phyloP scores from a whole-genome alignment of 2,797 vertebrate genomes.

The Lepus oiostolus region DNA sequence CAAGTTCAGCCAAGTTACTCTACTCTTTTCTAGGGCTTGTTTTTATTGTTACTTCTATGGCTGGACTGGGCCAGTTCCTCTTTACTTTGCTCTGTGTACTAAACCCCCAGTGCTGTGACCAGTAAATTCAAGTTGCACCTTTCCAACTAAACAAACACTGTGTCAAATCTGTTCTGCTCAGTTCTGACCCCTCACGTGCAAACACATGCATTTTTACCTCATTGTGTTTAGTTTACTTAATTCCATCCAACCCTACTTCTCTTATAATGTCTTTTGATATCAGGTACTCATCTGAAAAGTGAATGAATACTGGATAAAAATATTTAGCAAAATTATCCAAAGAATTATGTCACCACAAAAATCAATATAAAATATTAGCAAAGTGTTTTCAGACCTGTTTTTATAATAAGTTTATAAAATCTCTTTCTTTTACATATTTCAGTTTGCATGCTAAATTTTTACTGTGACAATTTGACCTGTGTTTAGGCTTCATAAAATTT shows the following conservation, averaged over 20 bases:
- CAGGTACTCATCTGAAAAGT: neutral
- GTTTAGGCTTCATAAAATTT: slow-evolving; percentile 25
- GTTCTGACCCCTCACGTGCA: neutral
- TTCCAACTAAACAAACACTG: neutral
- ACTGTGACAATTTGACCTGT: neutral
- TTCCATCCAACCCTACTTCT: neutral
- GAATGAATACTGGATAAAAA: neutral
- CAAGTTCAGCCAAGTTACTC: neutral
- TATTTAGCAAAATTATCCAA: neutral
- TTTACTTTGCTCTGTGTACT: neutral
- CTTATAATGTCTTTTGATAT: neutral
- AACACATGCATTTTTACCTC: neutral
- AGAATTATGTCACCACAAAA: neutral
- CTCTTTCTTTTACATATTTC: neutral
- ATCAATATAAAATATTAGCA: slow-evolving; percentile 10
- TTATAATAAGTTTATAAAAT: neutral
- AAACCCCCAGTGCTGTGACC: neutral
- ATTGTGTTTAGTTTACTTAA: neutral
- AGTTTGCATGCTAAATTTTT: neutral
- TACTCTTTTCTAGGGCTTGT: neutral
- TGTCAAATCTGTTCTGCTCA: too few species aligned
- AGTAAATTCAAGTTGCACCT: neutral
- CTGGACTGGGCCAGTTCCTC: neutral
- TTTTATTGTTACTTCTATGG: neutral
- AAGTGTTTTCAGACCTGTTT: neutral